Evolutionary conservation across 2,797 vertebrate species (phyloP).

Genomic region (Enteromius fasciolatus): DNA sequence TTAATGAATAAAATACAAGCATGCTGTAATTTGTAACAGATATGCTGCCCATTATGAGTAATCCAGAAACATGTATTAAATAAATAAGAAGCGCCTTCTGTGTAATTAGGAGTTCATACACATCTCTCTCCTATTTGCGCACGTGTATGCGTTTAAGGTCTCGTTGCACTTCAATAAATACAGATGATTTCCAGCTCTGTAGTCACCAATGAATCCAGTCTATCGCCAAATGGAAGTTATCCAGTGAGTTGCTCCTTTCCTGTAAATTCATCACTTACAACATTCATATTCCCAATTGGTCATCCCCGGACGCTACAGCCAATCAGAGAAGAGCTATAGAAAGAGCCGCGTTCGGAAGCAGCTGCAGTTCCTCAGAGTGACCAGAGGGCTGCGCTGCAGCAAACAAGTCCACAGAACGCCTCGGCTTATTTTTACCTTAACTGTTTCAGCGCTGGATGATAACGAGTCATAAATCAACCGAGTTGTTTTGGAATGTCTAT

Average conservation of each 20-base stretch:
- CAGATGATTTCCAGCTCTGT: slow-evolving; percentile 35
- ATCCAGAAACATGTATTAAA: not conserved
- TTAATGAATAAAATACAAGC: not conserved
- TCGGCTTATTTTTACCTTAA: slow-evolving; percentile 46
- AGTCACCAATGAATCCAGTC: slow-evolving; percentile 46
- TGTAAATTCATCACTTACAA: slow-evolving; percentile 34
- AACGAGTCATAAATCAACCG: not conserved
- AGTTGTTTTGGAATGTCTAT: not conserved
- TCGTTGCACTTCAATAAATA: slow-evolving; percentile 47
- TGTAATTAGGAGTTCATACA: slow-evolving; percentile 6
- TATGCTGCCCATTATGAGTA: not conserved
- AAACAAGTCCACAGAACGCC: slow-evolving; percentile 48
- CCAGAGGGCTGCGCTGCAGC: slow-evolving; percentile 64
- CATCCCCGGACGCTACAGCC: slow-evolving; percentile 30
- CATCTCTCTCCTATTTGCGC: slow-evolving; percentile 25
- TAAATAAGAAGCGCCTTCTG: not conserved
- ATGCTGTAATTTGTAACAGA: not conserved
- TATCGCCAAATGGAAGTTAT: slow-evolving; percentile 42
- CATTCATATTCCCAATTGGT: slow-evolving; percentile 42
- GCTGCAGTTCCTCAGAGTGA: slow-evolving; percentile 43
- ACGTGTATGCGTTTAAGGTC: slow-evolving; percentile 3
- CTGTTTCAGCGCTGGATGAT: slow-evolving; percentile 47
- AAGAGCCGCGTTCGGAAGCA: not conserved
- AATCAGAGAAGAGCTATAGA: slow-evolving; percentile 28
- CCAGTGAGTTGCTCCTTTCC: slow-evolving; percentile 34